phyloP scores from a whole-genome alignment of 2,113 vertebrate genomes.

The western clawed frog (Xenopus tropicalis) region UCB_Xtro_10.0 CM004443.2:149803501-149804000 shows the following conservation, averaged over 20 bases:
- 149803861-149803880: slow-evolving; percentile 59
- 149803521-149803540: too few species aligned
- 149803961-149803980: slow-evolving; percentile 69
- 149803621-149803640: too few species aligned
- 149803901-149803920: slow-evolving; percentile 63
- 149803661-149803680: too few species aligned
- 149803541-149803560: too few species aligned
- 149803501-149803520: too few species aligned
- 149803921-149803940: slow-evolving; percentile 67
- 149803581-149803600: too few species aligned
- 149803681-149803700: too few species aligned
- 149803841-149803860: slow-evolving; percentile 53
- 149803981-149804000: slow-evolving; percentile 61
- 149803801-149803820: slow-evolving; percentile 46
- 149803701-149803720: not conserved
- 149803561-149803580: too few species aligned
- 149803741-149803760: not conserved
- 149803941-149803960: slow-evolving; percentile 72
- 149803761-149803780: slow-evolving; percentile 50
- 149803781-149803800: slow-evolving; percentile 44
- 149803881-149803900: slow-evolving; percentile 59
- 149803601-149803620: too few species aligned
- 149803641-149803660: too few species aligned
- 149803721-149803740: slow-evolving; percentile 14
- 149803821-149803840: slow-evolving; percentile 48